Conservation (phyloP, 2,113 vertebrate species). For the Cheilinus undulatus region DNA sequence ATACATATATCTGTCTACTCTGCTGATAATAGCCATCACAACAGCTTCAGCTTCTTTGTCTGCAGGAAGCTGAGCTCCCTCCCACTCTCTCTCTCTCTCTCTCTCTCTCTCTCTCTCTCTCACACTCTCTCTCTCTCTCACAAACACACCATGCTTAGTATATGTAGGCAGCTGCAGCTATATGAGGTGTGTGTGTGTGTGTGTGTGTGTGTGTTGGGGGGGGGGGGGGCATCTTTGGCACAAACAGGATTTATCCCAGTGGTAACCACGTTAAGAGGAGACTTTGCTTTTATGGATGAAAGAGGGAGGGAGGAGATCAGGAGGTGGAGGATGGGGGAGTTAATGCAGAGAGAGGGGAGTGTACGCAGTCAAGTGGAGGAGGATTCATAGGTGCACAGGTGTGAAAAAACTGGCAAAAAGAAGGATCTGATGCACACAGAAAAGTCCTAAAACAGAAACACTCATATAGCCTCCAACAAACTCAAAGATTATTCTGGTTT, state of each 20-base stretch:
- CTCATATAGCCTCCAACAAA: constrained; percentile 10
- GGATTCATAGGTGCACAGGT: constrained; percentile 43
- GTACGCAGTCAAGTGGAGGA: constrained; percentile 35
- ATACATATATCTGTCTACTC: constrained; percentile 88
- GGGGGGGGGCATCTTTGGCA: constrained; percentile 46
- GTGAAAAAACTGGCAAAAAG: not conserved
- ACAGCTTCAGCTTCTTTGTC: constrained; percentile 93
- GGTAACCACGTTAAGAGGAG: constrained; percentile 68
- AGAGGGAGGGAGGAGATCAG: constrained; percentile 30
- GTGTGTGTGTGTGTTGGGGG: constrained; percentile 31
- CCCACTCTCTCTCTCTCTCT: constrained; percentile 71
- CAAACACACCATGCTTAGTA: constrained; percentile 85
- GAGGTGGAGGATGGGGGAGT: constrained; percentile 41
- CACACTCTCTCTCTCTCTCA: constrained; percentile 81
- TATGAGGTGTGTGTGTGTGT: constrained; percentile 31
- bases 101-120: constrained; percentile 65
- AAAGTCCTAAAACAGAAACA: not conserved
- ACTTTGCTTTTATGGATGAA: constrained; percentile 60
- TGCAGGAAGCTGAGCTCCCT: constrained; percentile 86
- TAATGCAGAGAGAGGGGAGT: constrained; percentile 28
- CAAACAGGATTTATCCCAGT: constrained; percentile 66
- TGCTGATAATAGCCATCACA: constrained; percentile 95
- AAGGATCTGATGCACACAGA: not conserved
- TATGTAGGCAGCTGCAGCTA: constrained; percentile 29
- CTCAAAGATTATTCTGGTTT: not conserved